Conservation (phyloP, 2,888 invertebrate species). For the Sthenelais limicola region DNA sequence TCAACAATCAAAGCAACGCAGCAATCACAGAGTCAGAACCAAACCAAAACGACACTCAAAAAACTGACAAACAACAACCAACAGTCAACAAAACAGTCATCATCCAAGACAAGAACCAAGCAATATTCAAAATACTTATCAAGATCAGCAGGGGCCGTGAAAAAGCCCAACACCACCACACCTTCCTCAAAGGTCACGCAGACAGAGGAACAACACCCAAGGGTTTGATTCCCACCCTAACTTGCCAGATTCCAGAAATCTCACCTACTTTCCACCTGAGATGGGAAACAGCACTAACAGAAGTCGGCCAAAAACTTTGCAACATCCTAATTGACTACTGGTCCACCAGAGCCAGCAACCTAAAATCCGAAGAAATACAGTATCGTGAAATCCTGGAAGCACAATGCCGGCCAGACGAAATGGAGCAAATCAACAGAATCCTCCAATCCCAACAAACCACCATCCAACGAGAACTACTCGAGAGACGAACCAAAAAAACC, state of each 20-base stretch:
- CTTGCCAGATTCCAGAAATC: background rate
- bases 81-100: no score
- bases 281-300: background rate
- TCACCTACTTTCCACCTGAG: background rate
- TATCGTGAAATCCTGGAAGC: background rate
- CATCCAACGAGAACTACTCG: background rate
- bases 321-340: background rate
- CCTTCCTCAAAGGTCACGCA: background rate
- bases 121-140: background rate
- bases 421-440: background rate
- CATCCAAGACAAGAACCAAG: conserved; percentile 7
- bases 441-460: background rate
- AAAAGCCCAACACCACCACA: background rate
- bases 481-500: background rate
- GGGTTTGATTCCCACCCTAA: background rate
- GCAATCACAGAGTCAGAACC: no score
- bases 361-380: background rate
- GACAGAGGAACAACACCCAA: conserved; percentile 4
- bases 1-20: no score
- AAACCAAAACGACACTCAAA: no score
- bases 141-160: background rate
- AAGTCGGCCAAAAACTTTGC: background rate
- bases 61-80: no score
- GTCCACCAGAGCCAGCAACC: background rate
- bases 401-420: background rate